These are phyloP conservation scores for Meliscaeva auricollis DNA, from an alignment of 2,888 invertebrate genomes.

Conservation along the genomic window DNA sequence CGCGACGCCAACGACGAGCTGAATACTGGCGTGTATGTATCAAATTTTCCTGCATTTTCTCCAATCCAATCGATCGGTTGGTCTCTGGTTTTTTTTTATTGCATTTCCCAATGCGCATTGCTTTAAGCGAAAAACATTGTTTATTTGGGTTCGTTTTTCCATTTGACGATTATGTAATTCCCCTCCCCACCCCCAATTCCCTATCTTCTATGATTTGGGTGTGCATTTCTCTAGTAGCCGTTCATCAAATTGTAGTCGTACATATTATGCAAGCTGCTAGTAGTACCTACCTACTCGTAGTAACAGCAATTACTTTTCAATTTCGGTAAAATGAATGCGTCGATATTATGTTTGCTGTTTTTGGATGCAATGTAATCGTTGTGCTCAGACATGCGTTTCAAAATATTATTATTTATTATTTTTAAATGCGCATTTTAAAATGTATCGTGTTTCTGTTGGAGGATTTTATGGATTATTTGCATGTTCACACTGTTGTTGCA, in stretches of 20 bases:
- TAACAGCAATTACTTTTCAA: neutral
- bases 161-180: slow-evolving; percentile 6
- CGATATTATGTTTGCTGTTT: neutral
- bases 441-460: neutral
- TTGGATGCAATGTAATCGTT: neutral
- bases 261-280: neutral
- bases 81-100: neutral
- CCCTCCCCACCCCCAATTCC: neutral
- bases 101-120: slow-evolving; percentile 27
- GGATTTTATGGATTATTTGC: slow-evolving; percentile 34
- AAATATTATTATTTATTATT: slow-evolving; percentile 13
- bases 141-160: slow-evolving; percentile 19
- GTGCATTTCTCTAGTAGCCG: slow-evolving; percentile 8
- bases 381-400: slow-evolving; percentile 40
- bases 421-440: neutral
- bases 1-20: no score
- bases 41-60: slow-evolving; percentile 10
- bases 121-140: slow-evolving; percentile 3
- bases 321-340: neutral
- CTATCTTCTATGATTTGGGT: neutral
- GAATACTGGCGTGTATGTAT: neutral
- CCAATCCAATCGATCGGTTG: slow-evolving; percentile 20
- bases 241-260: neutral
- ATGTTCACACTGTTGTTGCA: slow-evolving; percentile 31
- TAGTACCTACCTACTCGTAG: no score